phyloP scores from a whole-genome alignment of 2,113 vertebrate genomes.

The Gopherus evgoodei region DNA sequence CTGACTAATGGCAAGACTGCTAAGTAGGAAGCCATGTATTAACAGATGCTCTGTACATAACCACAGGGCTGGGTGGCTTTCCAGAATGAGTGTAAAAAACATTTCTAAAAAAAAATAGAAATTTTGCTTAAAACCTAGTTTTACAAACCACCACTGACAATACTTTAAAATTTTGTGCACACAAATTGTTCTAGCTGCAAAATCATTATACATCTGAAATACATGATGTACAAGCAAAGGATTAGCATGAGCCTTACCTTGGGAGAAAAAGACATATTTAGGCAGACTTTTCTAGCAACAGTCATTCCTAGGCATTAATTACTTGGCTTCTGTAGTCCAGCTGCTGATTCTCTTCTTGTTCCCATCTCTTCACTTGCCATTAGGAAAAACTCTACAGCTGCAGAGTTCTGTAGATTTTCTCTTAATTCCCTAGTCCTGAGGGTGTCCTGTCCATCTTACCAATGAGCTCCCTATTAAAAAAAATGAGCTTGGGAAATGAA shows the following conservation, averaged over 20 bases:
- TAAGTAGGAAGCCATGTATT: background rate
- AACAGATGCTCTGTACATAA: background rate
- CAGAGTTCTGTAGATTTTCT: background rate
- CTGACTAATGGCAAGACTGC: background rate
- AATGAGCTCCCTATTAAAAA: background rate
- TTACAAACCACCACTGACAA: background rate
- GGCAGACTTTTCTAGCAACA: background rate
- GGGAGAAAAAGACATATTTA: background rate
- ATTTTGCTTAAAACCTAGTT: background rate
- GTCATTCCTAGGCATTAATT: constrained; percentile 5
- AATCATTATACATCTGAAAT: background rate
- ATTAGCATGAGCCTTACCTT: background rate
- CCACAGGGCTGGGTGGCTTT: background rate
- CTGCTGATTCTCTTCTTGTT: constrained; percentile 10
- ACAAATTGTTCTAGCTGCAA: background rate
- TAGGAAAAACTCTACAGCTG: constrained; percentile 17
- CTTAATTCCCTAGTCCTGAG: constrained; percentile 8
- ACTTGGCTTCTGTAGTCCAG: constrained; percentile 2
- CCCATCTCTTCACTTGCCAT: background rate
- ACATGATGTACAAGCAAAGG: background rate
- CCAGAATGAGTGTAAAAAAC: background rate
- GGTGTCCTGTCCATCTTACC: background rate
- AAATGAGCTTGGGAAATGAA: background rate
- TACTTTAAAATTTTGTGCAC: background rate
- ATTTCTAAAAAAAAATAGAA: background rate